phyloP scores from a whole-genome alignment of 2,888 invertebrate species.

The Chaitophorus viminalis region DNA sequence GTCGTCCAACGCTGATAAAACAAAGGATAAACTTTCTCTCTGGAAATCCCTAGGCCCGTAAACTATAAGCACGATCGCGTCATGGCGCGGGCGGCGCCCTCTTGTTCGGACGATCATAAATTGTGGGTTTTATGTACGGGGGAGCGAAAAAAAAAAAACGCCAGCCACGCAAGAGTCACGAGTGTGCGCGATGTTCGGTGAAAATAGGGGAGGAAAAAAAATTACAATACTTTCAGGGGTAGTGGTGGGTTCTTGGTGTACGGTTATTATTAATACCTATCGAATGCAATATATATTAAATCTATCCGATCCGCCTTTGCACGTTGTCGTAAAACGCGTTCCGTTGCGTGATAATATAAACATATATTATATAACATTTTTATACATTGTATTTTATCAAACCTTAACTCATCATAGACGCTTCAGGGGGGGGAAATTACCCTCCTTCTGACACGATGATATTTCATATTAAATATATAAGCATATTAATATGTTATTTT shows the following conservation, averaged over 20 bases:
- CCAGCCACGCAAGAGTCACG: not conserved
- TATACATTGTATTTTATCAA: not conserved
- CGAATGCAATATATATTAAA: not conserved
- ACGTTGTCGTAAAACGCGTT: not conserved
- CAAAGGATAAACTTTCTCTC: conserved; percentile 39
- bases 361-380: not conserved
- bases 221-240: not conserved
- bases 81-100: too few species aligned
- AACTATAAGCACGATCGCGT: not conserved
- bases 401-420: not conserved
- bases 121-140: not conserved
- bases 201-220: not conserved
- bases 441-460: not conserved
- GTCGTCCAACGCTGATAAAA: not conserved
- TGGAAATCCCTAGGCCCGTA: conserved; percentile 15
- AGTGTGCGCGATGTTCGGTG: not conserved
- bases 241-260: not conserved
- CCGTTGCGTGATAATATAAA: not conserved
- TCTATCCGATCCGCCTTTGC: too few species aligned
- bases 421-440: not conserved
- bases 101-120: not conserved
- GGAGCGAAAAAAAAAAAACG: not conserved
- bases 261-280: not conserved
- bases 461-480: too few species aligned
- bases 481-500: too few species aligned